Evolutionary conservation across 2,888 invertebrate species (phyloP).

Genomic region (Orchesellides sinensis): DNA sequence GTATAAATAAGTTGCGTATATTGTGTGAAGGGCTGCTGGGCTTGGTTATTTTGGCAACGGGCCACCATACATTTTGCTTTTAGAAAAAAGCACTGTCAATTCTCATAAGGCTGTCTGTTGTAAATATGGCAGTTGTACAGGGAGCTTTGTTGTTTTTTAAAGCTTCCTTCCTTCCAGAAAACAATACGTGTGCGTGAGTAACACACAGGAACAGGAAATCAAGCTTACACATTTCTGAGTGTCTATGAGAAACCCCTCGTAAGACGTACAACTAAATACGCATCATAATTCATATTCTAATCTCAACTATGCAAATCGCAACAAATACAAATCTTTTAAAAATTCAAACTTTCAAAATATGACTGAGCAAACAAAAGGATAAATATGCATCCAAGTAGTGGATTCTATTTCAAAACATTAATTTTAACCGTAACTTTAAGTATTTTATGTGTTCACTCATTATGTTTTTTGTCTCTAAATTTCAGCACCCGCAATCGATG

Average conservation of each 20-base stretch:
- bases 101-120: conserved; percentile 6
- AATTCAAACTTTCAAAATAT: not conserved
- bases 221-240: not conserved
- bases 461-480: conserved; percentile 42
- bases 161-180: conserved; percentile 55
- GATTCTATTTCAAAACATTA: not conserved
- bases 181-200: conserved; percentile 8
- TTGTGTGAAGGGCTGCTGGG: conserved; percentile 7
- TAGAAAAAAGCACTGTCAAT: conserved; percentile 17
- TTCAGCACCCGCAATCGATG: conserved; percentile 74
- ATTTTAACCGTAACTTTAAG: not conserved
- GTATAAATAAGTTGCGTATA: not conserved
- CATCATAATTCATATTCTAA: not conserved
- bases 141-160: not conserved
- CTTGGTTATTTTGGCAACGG: conserved; percentile 43
- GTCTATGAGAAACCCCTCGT: not conserved
- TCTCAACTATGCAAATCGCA: not conserved
- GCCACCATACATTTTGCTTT: conserved; percentile 27
- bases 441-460: not conserved
- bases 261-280: not conserved
- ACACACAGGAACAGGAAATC: conserved; percentile 40
- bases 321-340: not conserved
- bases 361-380: not conserved
- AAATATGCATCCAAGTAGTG: not conserved
- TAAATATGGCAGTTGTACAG: no score